Base-by-base conservation (phyloP, 2,888 invertebrate genomes). In the Gortyna flavago region DNA sequence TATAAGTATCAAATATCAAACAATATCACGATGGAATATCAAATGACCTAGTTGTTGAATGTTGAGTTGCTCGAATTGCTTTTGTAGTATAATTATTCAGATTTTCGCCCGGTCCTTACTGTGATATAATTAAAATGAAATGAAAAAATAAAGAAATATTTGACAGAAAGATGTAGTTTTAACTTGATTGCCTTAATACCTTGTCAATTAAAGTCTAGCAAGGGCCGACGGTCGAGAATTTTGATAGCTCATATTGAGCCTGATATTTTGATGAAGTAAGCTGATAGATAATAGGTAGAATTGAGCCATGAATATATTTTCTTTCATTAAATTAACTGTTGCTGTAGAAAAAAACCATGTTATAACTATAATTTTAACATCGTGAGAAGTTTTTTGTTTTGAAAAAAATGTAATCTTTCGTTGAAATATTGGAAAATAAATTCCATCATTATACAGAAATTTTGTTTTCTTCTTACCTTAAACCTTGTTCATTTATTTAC, bases 81-180 rank as follows among this genome's bases (percentile, higher is more conserved):
- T 93, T 93, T 92, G 93, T 96, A 95, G 95, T 94, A 90, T 96
- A 94, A 95, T 95, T 95, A 83, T 94, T 95, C 95, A 93, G 94
- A 95, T 96, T 96, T 96, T 96, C 96, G 95, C 95, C 96, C 94
- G 95, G 96, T 95, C 96, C 95, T 95, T 95, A 93, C 95, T 96
- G 96, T 95, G 95, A 96, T 96, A 92, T 92, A 93, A 90, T 91
- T 91, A 90, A 90, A 91, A 92, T 89, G 88, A 90, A 91, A 92
- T 89, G 89, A 90, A 89, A 87, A 88, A 92, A 91, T 92, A 93
- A 93, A 93, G 91, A 90, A 89, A 90, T 89, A 90, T 90, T 92
- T 88, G 92, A 91, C 90, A 89, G 89, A 89, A 88, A 83, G 88
- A 88, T 91, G 91, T 90, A 91, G 90, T 94, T 93, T 93, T 93